These are phyloP conservation scores for Heloderma charlesbogerti DNA, from an alignment of 2,113 vertebrate species.

Conservation along the genomic window DNA sequence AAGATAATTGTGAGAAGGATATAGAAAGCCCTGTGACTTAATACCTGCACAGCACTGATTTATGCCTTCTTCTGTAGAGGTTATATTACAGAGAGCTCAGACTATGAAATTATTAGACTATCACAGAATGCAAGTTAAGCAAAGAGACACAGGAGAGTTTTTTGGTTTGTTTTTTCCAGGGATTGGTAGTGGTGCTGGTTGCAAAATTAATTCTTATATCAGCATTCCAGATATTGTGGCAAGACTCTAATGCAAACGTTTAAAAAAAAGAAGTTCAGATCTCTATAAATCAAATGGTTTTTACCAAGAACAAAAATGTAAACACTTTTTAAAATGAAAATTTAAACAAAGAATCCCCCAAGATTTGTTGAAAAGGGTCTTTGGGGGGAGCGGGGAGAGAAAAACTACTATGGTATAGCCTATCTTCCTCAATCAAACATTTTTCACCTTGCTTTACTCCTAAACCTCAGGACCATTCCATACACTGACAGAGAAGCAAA, in stretches of 20 bases:
- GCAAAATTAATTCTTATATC: conserved; percentile 4
- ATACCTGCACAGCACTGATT: conserved; percentile 12
- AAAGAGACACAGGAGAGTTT: background rate
- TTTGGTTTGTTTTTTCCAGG: background rate
- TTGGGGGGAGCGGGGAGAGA: background rate
- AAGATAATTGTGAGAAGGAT: conserved; percentile 29
- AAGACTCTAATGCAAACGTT: background rate
- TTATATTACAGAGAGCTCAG: background rate
- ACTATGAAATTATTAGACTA: conserved; percentile 6
- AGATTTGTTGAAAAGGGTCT: too few species aligned
- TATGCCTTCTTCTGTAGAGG: conserved; percentile 23
- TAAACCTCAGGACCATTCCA: too few species aligned
- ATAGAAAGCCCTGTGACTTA: conserved; percentile 26
- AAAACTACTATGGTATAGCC: too few species aligned
- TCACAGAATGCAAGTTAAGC: conserved; percentile 33
- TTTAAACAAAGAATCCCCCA: background rate
- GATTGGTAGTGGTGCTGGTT: background rate
- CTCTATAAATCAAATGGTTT: background rate
- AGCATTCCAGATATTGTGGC: background rate
- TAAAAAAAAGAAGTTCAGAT: background rate
- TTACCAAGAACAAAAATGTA: background rate
- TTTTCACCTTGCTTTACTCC: too few species aligned
- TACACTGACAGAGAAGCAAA: too few species aligned
- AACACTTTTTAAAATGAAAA: background rate
- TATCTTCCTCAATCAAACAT: too few species aligned